Evolutionary conservation across 2,888 invertebrate species (phyloP).

Genomic region (Brachyptera risi): DNA sequence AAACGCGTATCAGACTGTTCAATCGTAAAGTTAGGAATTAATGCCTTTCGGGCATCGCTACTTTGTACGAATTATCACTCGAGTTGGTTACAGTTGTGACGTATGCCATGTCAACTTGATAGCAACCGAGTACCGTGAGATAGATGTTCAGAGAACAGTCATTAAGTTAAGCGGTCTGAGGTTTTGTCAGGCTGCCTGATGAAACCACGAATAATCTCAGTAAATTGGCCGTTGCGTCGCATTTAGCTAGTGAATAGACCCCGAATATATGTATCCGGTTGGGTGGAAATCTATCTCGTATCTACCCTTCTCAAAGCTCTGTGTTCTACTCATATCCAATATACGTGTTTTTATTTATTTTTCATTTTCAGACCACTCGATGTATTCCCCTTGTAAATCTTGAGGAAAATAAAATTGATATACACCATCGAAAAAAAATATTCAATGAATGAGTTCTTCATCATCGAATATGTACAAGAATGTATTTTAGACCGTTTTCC

Average conservation of each 20-base stretch:
- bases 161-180: slow-evolving; percentile 3
- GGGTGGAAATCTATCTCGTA: too few species aligned
- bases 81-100: neutral
- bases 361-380: neutral
- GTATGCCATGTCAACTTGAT: too few species aligned
- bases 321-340: too few species aligned
- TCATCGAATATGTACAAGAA: too few species aligned
- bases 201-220: too few species aligned
- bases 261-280: too few species aligned
- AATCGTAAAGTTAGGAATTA: slow-evolving; percentile 11
- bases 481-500: too few species aligned
- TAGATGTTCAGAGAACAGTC: neutral
- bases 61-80: neutral
- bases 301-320: too few species aligned
- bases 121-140: neutral
- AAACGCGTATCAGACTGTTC: neutral
- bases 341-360: neutral
- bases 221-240: too few species aligned
- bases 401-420: neutral
- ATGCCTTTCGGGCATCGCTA: neutral
- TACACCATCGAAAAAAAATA: neutral
- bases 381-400: slow-evolving; percentile 1
- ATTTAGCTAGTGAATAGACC: too few species aligned
- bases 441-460: neutral
- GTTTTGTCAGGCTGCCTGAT: slow-evolving; percentile 1